Base-by-base conservation (phyloP, 1,140 invertebrate species). In the Trichonephila clavata region DNA sequence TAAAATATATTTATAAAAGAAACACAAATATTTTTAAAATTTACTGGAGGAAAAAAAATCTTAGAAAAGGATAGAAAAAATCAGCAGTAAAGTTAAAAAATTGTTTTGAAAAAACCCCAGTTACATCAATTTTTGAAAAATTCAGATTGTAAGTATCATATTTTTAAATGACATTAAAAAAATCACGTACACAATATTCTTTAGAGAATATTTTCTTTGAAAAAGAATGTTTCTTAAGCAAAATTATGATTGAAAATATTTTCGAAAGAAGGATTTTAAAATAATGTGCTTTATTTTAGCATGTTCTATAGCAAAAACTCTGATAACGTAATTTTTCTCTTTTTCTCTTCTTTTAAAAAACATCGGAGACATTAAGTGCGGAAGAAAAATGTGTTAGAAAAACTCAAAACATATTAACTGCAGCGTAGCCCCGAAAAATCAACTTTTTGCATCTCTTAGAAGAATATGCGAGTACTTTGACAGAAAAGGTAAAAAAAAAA, bases 401-500 rank as follows among this genome's bases (percentile, higher is more conserved):
- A 59, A 60, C 57, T 60, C 24, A 60, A 59, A 84, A 60, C 10
- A 21, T 84, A 84, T 84, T 84, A 84, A 84, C 50, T 84, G 83
- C 83, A 13, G 50, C n/a, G 10, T 43, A 60, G 20, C 14, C 21
- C 43, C 7, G 21, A 24, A 84, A n/a, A 84, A 60, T 84, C 83
- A 60, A 84, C 43, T 84, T 57, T 84, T 84, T 84, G 43, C 50
- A 84, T 84, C 83, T 84, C 50, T 59, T 27, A 87, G 59, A 65
- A 24, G 50, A 60, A 39, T 24, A 65, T 60, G 21, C 10, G 2
- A 59, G 60, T 32, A 65, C 57, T 87, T 65, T 24, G 60, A 87
- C 32, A 39, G 14, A 63, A 87, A 20, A 39, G 16, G n/a, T n/a
- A 87, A 87, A 65, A 65, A 87, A 65, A 63, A 63, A 61, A 4